Conservation (phyloP, 1,140 invertebrate species). For the Oncopodura yosiiana region DNA sequence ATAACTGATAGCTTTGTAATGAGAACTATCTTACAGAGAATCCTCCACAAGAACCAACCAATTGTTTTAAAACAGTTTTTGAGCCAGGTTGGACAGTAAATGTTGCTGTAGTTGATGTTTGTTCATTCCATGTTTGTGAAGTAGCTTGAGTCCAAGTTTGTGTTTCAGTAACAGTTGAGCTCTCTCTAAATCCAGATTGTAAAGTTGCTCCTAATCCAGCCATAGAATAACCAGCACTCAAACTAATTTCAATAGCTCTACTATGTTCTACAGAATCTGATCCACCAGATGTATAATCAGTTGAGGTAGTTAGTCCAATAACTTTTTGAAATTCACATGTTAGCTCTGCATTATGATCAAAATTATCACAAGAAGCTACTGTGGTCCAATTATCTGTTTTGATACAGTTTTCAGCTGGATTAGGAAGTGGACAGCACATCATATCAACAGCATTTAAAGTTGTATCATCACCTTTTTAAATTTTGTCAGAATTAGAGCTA, state of each 20-base stretch:
- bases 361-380: conserved; percentile 7
- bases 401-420: neutral
- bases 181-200: neutral
- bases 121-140: conserved; percentile 4
- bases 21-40: conserved; percentile 2
- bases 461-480: conserved; percentile 5
- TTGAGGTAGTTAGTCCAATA: neutral
- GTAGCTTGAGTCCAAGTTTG: conserved; percentile 4
- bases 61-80: neutral
- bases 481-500: no score
- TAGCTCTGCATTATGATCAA: neutral
- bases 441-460: conserved; percentile 12
- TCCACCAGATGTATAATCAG: neutral
- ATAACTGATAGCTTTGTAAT: no score
- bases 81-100: conserved; percentile 1
- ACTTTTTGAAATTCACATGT: conserved; percentile 7
- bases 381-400: conserved; percentile 9
- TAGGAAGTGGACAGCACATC: conserved; percentile 18
- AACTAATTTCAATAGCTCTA: neutral
- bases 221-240: neutral
- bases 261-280: neutral
- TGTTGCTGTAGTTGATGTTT: neutral
- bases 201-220: neutral
- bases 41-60: conserved; percentile 12
- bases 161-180: neutral